Evolutionary conservation across 2,113 vertebrate genomes (phyloP).

Genomic region (Chaenogobius annularis): DNA sequence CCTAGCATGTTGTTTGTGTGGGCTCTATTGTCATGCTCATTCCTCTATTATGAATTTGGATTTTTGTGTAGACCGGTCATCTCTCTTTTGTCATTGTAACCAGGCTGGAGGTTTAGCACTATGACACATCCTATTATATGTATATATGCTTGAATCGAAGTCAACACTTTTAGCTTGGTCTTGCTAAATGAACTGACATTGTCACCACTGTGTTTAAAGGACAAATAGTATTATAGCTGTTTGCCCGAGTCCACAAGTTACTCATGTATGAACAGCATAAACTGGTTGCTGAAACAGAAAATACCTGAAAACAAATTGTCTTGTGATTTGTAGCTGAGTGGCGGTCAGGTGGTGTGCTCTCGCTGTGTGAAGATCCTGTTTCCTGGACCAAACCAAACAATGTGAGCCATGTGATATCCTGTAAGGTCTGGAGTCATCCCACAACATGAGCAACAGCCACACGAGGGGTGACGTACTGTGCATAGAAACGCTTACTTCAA

Average conservation of each 20-base stretch:
- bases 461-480: not conserved
- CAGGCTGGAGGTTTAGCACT: not conserved
- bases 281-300: not conserved
- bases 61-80: not conserved
- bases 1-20: not conserved
- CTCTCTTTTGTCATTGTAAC: not conserved
- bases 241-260: not conserved
- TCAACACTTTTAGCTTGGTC: too few species aligned
- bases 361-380: slow-evolving; percentile 69
- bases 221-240: not conserved
- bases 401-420: slow-evolving; percentile 62
- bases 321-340: slow-evolving; percentile 1
- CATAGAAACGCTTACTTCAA: not conserved
- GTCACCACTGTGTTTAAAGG: too few species aligned
- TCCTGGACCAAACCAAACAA: slow-evolving; percentile 67
- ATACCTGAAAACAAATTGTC: not conserved
- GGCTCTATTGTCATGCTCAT: too few species aligned
- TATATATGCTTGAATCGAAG: too few species aligned
- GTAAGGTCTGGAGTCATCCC: slow-evolving; percentile 38
- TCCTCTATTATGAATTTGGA: not conserved
- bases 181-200: too few species aligned
- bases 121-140: too few species aligned
- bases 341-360: slow-evolving; percentile 30
- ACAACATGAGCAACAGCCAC: slow-evolving; percentile 16
- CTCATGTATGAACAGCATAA: not conserved